Conservation (phyloP, 2,113 vertebrate species). For the Silurus asotus region DNA sequence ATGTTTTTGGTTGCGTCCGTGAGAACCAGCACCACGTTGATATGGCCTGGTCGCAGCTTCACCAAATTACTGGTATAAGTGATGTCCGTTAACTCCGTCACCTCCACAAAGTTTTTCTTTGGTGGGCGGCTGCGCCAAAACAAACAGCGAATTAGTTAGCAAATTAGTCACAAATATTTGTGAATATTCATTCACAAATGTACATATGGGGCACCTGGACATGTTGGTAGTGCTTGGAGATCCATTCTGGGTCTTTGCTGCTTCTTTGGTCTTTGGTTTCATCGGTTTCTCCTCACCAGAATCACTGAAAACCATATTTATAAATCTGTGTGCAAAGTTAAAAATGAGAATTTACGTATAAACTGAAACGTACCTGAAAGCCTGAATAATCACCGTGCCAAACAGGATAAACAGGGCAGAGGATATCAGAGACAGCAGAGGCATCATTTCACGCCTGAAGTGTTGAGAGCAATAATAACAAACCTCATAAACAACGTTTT, state of each 20-base stretch:
- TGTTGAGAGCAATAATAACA: conserved; percentile 26
- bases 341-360: background rate
- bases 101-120: conserved; percentile 93
- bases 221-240: conserved; percentile 59
- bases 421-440: conserved; percentile 92
- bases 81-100: conserved; percentile 92
- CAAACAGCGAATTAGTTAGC: background rate
- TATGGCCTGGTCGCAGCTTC: conserved; percentile 89
- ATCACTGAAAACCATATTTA: conserved; percentile 74
- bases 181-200: background rate
- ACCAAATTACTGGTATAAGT: conserved; percentile 95
- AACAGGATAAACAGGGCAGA: conserved; percentile 95
- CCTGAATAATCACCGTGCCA: conserved; percentile 91
- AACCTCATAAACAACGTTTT: background rate
- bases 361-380: conserved; percentile 81
- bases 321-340: rapidly evolving
- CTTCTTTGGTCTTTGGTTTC: conserved; percentile 80
- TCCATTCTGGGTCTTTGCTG: conserved; percentile 68
- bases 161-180: no score
- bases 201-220: conserved; percentile 64
- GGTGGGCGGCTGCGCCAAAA: conserved; percentile 75
- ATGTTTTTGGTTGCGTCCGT: conserved; percentile 86
- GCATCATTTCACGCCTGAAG: conserved; percentile 96
- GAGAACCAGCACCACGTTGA: conserved; percentile 96
- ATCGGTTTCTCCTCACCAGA: conserved; percentile 82